A percentile compares a stretch with the other conserved stretches of the same genome.
Conservation (phyloP, 64 coral and sea anemone genomes). For the Montipora sp. region DNA sequence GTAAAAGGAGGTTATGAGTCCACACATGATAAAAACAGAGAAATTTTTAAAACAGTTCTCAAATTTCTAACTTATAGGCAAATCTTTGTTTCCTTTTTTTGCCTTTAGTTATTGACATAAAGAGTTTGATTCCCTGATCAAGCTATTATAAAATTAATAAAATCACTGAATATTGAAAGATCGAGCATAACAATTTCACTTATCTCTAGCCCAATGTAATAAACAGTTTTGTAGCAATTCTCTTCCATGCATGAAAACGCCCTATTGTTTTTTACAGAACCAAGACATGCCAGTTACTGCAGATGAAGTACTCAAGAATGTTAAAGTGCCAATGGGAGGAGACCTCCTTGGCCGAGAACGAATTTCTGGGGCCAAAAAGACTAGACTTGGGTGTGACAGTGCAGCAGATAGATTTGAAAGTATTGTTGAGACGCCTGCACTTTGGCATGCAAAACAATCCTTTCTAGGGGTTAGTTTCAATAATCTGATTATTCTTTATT, state of each 20-base stretch:
- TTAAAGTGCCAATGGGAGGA: not conserved
- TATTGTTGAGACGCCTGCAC: not conserved
- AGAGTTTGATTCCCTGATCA: not conserved
- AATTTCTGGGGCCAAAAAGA: not conserved
- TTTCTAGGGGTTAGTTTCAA: not conserved
- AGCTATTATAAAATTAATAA: not conserved
- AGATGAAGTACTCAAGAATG: not conserved
- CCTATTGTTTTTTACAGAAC: not conserved
- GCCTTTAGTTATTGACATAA: not conserved
- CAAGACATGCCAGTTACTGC: not conserved
- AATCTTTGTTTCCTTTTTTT: not conserved
- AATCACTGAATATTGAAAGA: not conserved
- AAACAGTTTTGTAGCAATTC: not conserved
- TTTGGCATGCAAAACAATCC: not conserved
- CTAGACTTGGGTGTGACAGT: not conserved
- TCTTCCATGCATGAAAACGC: not conserved
- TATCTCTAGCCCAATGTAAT: not conserved
- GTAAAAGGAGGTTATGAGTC: not conserved
- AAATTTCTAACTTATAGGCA: not conserved
- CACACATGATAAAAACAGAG: not conserved
- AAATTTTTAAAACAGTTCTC: not conserved
- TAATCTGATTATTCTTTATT: slow-evolving; percentile 18
- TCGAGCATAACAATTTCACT: not conserved
- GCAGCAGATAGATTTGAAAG: not conserved
- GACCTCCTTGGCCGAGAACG: not conserved